These are phyloP conservation scores for Eupithecia insigniata DNA, from an alignment of 2,888 invertebrate genomes.

Conservation along the genomic window DNA sequence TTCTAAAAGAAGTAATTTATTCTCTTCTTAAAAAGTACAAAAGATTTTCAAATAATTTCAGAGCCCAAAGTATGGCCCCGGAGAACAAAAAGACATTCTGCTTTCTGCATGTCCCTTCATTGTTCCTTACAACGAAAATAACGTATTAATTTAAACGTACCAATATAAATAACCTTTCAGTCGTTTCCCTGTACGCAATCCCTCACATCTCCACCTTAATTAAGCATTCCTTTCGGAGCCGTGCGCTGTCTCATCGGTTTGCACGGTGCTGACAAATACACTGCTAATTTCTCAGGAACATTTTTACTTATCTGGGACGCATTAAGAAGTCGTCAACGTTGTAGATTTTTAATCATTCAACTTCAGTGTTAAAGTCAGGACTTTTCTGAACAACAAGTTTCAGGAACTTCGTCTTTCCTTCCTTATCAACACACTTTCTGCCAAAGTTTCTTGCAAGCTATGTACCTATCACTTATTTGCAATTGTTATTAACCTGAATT, in stretches of 20 bases:
- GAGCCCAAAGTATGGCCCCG: neutral
- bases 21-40: no score
- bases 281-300: constrained; percentile 26
- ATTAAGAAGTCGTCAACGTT: neutral
- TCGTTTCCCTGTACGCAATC: constrained; percentile 6
- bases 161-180: neutral
- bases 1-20: neutral
- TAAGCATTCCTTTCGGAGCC: constrained; percentile 18
- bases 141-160: neutral
- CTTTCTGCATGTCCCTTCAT: neutral
- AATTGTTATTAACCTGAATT: no score
- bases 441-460: no score
- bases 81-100: neutral
- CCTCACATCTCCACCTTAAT: constrained; percentile 17
- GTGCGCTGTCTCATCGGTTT: constrained; percentile 22
- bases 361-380: no score
- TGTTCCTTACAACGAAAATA: neutral
- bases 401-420: neutral
- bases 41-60: neutral
- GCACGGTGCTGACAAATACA: constrained; percentile 28
- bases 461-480: no score
- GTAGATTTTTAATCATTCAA: neutral
- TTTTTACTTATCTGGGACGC: constrained; percentile 25
- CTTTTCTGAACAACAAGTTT: no score
- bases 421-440: neutral